These are phyloP conservation scores for Streptopelia turtur DNA, from an alignment of 2,797 vertebrate species.

Conservation along the genomic window DNA sequence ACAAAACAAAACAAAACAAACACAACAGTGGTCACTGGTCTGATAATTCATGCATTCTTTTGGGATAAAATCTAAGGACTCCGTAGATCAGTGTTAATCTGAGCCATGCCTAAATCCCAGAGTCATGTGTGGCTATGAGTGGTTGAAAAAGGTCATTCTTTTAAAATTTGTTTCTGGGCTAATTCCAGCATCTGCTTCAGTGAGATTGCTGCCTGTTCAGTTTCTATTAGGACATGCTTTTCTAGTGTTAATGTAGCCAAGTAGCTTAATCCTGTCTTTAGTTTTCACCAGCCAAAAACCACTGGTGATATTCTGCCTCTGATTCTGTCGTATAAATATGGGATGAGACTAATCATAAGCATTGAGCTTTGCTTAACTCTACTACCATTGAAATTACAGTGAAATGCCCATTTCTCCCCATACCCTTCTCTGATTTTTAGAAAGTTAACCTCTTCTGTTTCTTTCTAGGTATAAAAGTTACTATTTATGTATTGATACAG, in stretches of 20 bases:
- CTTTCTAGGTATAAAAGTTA: neutral
- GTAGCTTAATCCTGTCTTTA: neutral
- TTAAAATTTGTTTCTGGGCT: slow-evolving; percentile 1
- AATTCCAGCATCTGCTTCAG: slow-evolving; percentile 21
- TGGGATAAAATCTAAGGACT: neutral
- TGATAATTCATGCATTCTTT: neutral
- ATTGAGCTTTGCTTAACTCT: neutral
- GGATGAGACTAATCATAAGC: neutral
- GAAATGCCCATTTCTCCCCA: neutral
- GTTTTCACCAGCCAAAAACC: neutral
- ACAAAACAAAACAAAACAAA: too few species aligned
- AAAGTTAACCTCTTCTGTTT: neutral
- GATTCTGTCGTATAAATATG: neutral
- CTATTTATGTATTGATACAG: neutral
- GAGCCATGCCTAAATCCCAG: neutral
- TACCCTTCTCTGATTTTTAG: neutral
- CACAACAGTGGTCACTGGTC: neutral
- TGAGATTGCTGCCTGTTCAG: slow-evolving; percentile 7
- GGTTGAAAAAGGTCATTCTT: slow-evolving; percentile 27
- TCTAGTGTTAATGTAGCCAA: neutral
- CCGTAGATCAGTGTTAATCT: neutral
- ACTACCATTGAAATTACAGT: neutral
- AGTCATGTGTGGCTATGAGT: neutral
- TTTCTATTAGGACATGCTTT: neutral
- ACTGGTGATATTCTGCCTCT: neutral